Percentiles rank a stretch among this genome's conserved stretches.
phyloP scores from a whole-genome alignment of 2,888 invertebrate species.

The Masnerella sp. region DNA sequence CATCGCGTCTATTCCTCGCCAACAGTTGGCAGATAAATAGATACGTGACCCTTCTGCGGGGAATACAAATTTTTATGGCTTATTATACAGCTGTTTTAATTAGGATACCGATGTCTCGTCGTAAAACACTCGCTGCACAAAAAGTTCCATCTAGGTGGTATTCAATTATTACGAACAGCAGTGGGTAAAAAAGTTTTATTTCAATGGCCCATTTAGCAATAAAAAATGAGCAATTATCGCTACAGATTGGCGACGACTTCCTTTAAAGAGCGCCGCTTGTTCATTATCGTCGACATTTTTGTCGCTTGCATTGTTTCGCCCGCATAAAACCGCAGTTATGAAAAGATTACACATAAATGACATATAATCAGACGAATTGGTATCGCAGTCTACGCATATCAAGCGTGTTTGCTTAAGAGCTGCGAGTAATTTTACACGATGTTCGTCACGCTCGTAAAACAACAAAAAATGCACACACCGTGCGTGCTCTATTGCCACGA shows the following conservation, averaged over 20 bases:
- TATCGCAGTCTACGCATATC: slow-evolving; percentile 66
- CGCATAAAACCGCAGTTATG: slow-evolving; percentile 5
- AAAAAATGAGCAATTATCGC: too few species aligned
- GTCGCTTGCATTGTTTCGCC: too few species aligned
- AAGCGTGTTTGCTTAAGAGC: slow-evolving; percentile 66
- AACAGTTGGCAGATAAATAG: slow-evolving; percentile 64
- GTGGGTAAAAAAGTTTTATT: slow-evolving; percentile 19
- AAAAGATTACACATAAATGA: slow-evolving; percentile 66
- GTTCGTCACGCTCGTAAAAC: slow-evolving; percentile 59
- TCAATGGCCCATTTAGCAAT: slow-evolving; percentile 25
- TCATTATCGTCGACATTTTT: too few species aligned
- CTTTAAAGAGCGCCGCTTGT: too few species aligned
- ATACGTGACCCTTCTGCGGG: slow-evolving; percentile 53
- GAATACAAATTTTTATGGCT: slow-evolving; percentile 54
- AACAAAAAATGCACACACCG: slow-evolving; percentile 55
- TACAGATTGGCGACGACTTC: too few species aligned
- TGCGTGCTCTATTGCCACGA: slow-evolving; percentile 48
- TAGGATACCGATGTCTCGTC: slow-evolving; percentile 58
- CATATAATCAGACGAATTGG: slow-evolving; percentile 72
- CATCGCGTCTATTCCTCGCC: slow-evolving; percentile 60
- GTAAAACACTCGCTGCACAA: too few species aligned
- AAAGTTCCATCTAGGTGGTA: too few species aligned
- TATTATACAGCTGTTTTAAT: slow-evolving; percentile 67
- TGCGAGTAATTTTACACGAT: slow-evolving; percentile 54
- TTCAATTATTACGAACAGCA: too few species aligned